Evolutionary conservation across 1,140 invertebrate genomes (phyloP).

Genomic region (Drosophila pseudoananassae): DNA sequence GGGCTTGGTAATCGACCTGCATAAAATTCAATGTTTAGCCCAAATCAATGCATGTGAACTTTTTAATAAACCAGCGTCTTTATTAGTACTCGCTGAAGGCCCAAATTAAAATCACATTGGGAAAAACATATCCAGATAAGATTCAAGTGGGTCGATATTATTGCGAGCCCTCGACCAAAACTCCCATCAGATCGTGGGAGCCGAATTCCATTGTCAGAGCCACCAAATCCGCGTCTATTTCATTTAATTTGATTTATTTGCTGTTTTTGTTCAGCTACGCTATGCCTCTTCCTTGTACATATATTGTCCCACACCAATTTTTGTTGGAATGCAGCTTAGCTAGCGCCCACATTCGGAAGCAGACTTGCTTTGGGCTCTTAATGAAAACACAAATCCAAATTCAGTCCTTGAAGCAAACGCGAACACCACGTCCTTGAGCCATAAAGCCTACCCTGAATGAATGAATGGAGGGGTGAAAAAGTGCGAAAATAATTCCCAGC

Average conservation of each 20-base stretch:
- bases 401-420: conserved; percentile 59
- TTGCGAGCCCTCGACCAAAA: neutral
- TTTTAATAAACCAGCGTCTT: neutral
- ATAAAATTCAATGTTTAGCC: neutral
- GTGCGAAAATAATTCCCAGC: conserved; percentile 56
- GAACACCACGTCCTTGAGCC: conserved; percentile 69
- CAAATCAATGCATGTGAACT: neutral
- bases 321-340: conserved; percentile 36
- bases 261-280: conserved; percentile 49
- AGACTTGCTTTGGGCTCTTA: conserved; percentile 56
- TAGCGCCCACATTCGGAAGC: conserved; percentile 51
- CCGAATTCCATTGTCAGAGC: conserved; percentile 65
- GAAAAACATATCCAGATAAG: neutral
- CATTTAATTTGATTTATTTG: conserved; percentile 80
- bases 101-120: neutral
- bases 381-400: conserved; percentile 76
- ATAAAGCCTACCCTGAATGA: conserved; percentile 58
- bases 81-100: neutral
- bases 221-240: conserved; percentile 73
- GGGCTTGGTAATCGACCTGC: neutral
- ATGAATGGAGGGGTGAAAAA: conserved; percentile 13
- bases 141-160: neutral
- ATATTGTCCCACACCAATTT: conserved; percentile 27
- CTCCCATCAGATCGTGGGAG: conserved; percentile 17
- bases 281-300: conserved; percentile 44